Evolutionary conservation across 2,888 invertebrate species (phyloP).

Genomic region (Choreutis nemorana): DNA sequence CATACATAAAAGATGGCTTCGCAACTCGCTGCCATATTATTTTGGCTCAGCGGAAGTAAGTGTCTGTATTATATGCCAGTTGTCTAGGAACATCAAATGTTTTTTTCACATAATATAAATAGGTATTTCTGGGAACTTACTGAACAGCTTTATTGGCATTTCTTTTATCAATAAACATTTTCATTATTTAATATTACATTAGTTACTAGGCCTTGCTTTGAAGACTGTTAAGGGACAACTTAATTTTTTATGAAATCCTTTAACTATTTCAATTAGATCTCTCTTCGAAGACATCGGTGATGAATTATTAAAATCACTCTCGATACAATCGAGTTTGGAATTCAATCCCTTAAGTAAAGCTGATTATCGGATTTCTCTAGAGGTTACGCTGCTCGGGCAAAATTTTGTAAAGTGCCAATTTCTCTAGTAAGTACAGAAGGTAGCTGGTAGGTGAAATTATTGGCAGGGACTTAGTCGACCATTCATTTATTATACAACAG

Average conservation of each 20-base stretch:
- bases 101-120: slow-evolving; percentile 1
- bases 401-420: slow-evolving; percentile 57
- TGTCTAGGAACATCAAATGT: background rate
- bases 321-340: slow-evolving; percentile 56
- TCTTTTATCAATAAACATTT: too few species aligned
- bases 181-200: too few species aligned
- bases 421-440: slow-evolving; percentile 32
- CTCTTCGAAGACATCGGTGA: slow-evolving; percentile 33
- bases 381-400: slow-evolving; percentile 37
- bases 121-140: too few species aligned
- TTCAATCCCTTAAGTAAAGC: slow-evolving; percentile 64
- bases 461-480: slow-evolving; percentile 35
- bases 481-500: slow-evolving; percentile 45
- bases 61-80: slow-evolving; percentile 9
- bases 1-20: slow-evolving; percentile 39
- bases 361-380: slow-evolving; percentile 53
- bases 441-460: slow-evolving; percentile 37
- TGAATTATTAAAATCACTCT: slow-evolving; percentile 63
- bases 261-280: slow-evolving; percentile 25
- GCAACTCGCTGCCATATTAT: slow-evolving; percentile 39
- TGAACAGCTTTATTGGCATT: too few species aligned
- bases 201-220: too few species aligned
- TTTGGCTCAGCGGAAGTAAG: slow-evolving; percentile 59
- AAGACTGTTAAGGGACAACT: too few species aligned
- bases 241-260: too few species aligned